These are phyloP conservation scores for Epiblema foenella DNA, from an alignment of 2,888 invertebrate genomes.

Conservation along the genomic window DNA sequence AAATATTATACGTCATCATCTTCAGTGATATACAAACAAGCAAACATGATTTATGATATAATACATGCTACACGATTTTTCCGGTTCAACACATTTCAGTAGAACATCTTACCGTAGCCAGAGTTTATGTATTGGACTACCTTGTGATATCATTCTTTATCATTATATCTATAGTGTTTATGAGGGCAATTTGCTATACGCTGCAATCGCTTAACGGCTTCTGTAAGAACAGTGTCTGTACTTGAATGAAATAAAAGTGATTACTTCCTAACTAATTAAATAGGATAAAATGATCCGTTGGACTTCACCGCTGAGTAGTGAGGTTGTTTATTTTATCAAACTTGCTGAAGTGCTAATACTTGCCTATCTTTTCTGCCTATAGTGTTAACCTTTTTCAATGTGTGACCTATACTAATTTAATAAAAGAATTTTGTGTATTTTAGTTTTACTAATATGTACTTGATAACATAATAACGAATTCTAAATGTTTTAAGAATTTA, in stretches of 20 bases:
- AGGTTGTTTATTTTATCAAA: conserved; percentile 24
- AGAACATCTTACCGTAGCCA: conserved; percentile 37
- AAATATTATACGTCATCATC: neutral
- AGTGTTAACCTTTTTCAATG: neutral
- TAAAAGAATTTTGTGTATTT: conserved; percentile 1
- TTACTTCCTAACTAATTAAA: neutral
- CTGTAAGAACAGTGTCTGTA: conserved; percentile 49
- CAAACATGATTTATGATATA: conserved; percentile 3
- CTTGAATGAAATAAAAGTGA: conserved; percentile 16
- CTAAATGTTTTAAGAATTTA: neutral
- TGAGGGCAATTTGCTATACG: conserved; percentile 65
- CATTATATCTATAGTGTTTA: conserved; percentile 77
- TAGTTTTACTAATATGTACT: conserved; percentile 7
- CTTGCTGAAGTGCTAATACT: neutral
- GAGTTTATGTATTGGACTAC: conserved; percentile 60
- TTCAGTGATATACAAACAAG: neutral
- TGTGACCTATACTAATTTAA: conserved; percentile 20
- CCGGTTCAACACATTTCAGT: neutral
- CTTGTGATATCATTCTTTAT: conserved; percentile 76
- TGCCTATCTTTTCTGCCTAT: neutral
- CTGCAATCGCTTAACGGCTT: conserved; percentile 66
- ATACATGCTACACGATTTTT: conserved; percentile 32
- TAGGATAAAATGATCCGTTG: conserved; percentile 33
- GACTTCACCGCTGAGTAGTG: conserved; percentile 33
- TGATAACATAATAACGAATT: neutral